Conservation (phyloP, 2,113 vertebrate species). For the Corydoras maculifer region DNA sequence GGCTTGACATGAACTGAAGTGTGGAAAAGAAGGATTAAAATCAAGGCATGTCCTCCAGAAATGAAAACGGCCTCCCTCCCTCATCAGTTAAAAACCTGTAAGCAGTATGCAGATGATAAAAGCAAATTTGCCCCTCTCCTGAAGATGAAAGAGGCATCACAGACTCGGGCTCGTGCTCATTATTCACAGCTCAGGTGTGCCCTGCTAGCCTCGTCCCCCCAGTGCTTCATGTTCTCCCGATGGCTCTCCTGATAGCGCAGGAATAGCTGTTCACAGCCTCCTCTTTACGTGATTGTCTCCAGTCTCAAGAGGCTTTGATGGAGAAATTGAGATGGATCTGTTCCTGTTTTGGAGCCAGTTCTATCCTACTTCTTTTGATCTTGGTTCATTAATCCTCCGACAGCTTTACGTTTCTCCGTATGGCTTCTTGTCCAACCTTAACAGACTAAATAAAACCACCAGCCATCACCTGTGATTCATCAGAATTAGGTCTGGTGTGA, state of each 20-base stretch:
- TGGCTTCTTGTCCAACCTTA: constrained; percentile 5
- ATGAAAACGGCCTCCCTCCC: constrained; percentile 42
- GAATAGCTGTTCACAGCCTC: constrained; percentile 49
- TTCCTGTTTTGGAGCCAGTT: constrained; percentile 15
- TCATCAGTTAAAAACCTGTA: constrained; percentile 39
- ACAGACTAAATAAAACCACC: neutral
- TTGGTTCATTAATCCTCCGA: constrained; percentile 22
- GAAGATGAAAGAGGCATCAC: constrained; percentile 64
- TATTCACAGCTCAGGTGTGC: constrained; percentile 65
- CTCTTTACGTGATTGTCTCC: constrained; percentile 52
- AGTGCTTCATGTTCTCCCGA: constrained; percentile 39
- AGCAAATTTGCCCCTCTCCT: constrained; percentile 47
- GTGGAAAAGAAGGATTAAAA: constrained; percentile 1
- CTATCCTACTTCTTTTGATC: neutral
- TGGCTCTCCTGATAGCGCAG: constrained; percentile 44
- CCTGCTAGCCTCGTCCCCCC: constrained; percentile 21
- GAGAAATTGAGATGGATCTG: constrained; percentile 63
- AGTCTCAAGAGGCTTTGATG: constrained; percentile 54
- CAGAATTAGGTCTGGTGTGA: no score
- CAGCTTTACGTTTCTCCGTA: constrained; percentile 12
- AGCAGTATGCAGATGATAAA: constrained; percentile 55
- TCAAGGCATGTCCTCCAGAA: constrained; percentile 48
- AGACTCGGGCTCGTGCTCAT: constrained; percentile 53
- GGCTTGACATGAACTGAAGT: constrained; percentile 2
- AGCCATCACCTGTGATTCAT: neutral